Evolutionary conservation across 2,113 vertebrate species (phyloP).

Genomic region (Casuarius casuarius): DNA sequence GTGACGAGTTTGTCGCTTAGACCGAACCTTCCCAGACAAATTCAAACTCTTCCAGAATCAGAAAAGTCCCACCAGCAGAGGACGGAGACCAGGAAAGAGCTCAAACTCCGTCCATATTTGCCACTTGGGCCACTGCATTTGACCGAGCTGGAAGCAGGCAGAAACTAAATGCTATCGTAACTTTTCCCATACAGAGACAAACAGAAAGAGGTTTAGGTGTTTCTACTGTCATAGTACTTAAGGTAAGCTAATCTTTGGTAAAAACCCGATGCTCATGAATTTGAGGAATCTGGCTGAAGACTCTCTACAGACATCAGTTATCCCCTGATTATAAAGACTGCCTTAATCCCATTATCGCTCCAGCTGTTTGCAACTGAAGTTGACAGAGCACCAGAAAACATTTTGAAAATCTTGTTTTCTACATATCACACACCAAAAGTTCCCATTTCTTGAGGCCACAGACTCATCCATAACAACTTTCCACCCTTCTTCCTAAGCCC

Average conservation of each 20-base stretch:
- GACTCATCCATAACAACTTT: not conserved
- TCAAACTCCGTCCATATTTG: rapidly evolving
- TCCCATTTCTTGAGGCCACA: rapidly evolving
- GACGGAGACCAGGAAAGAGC: not conserved
- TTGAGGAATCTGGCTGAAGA: not conserved
- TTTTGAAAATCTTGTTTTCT: not conserved
- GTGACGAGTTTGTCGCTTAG: not conserved
- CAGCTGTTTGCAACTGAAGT: not conserved
- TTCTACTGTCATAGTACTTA: rapidly evolving
- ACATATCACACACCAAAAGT: not conserved
- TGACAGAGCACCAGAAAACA: rapidly evolving
- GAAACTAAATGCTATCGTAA: rapidly evolving
- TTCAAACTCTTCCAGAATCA: not conserved
- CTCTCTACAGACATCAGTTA: not conserved
- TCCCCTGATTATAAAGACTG: rapidly evolving
- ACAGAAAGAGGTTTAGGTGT: rapidly evolving
- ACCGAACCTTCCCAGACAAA: not conserved
- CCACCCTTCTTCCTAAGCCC: not conserved
- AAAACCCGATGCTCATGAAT: not conserved
- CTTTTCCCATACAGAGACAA: not conserved
- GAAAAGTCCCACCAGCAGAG: rapidly evolving
- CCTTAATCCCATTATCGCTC: rapidly evolving
- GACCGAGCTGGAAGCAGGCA: not conserved
- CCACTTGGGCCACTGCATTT: rapidly evolving
- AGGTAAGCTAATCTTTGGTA: rapidly evolving